A percentile compares a stretch with the other conserved stretches of the same genome.
These are phyloP conservation scores for Drosophila funebris DNA, from an alignment of 1,140 invertebrate species.

Conservation along the genomic window DNA sequence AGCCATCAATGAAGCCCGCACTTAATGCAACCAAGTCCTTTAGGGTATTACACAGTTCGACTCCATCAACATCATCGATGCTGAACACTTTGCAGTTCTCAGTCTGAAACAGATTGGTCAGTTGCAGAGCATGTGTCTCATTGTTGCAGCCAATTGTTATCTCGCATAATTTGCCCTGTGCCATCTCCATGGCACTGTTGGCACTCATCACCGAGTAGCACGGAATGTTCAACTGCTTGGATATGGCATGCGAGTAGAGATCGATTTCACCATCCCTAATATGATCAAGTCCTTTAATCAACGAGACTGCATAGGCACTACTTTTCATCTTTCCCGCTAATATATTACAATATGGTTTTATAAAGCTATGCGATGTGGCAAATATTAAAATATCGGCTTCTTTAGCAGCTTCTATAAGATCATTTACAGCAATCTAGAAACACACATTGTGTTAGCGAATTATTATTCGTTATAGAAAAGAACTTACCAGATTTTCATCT, in stretches of 20 bases:
- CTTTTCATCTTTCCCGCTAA: slow-evolving; percentile 94
- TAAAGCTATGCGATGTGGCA: slow-evolving; percentile 98
- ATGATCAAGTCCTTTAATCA: slow-evolving; percentile 97
- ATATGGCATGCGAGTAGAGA: slow-evolving; percentile 96
- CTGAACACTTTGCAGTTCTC: slow-evolving; percentile 97
- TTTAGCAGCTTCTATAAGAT: slow-evolving; percentile 93
- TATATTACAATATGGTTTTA: slow-evolving; percentile 91
- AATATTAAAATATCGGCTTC: slow-evolving; percentile 98
- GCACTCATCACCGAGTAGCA: slow-evolving; percentile 98
- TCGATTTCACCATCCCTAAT: slow-evolving; percentile 94
- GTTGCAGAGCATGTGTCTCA: slow-evolving; percentile 87
- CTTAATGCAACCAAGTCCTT: slow-evolving; percentile 99
- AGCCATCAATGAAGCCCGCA: slow-evolving; percentile 97
- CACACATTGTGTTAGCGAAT: background rate
- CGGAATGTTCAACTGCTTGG: slow-evolving; percentile 87
- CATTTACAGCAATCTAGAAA: slow-evolving; percentile 94
- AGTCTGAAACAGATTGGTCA: slow-evolving; percentile 96
- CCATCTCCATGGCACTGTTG: slow-evolving; percentile 97
- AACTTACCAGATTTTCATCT: slow-evolving; percentile 55
- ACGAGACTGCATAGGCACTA: slow-evolving; percentile 94
- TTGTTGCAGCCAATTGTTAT: slow-evolving; percentile 97
- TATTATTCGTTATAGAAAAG: background rate
- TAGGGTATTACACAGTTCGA: slow-evolving; percentile 98
- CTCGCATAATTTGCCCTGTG: slow-evolving; percentile 98
- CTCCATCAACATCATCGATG: slow-evolving; percentile 96